Evolutionary conservation across 2,888 invertebrate species (phyloP).

Genomic region (Spodoptera littoralis): DNA sequence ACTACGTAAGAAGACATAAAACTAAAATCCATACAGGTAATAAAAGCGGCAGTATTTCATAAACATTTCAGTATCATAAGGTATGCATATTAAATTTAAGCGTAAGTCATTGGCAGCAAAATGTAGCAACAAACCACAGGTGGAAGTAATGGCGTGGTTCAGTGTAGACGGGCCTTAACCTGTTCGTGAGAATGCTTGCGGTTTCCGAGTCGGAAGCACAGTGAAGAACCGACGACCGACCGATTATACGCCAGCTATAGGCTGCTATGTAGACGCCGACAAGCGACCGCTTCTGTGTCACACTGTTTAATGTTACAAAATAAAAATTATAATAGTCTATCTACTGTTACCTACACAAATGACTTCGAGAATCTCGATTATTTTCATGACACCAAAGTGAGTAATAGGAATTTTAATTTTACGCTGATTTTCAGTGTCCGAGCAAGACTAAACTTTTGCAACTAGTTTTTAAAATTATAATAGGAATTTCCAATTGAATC

Average conservation of each 20-base stretch:
- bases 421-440: no score
- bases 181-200: conserved; percentile 68
- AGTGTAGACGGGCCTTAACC: conserved; percentile 50
- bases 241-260: conserved; percentile 48
- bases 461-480: no score
- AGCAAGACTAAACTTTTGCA: no score
- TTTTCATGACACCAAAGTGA: no score
- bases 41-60: conserved; percentile 24
- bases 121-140: conserved; percentile 56
- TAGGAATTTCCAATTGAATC: no score
- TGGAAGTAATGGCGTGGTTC: conserved; percentile 52
- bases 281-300: conserved; percentile 36
- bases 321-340: conserved; percentile 20
- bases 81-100: conserved; percentile 49
- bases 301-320: conserved; percentile 16
- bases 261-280: conserved; percentile 43
- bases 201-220: conserved; percentile 75
- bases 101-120: conserved; percentile 45
- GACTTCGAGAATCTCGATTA: background rate
- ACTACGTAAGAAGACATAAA: background rate
- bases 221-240: conserved; percentile 45
- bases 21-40: background rate
- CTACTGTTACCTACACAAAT: background rate
- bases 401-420: no score
- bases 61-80: conserved; percentile 32